A percentile compares a stretch with the other conserved stretches of the same genome.
Evolutionary conservation across 2,797 vertebrate species (phyloP).

Genomic region (Typhlichthys subterraneus): DNA sequence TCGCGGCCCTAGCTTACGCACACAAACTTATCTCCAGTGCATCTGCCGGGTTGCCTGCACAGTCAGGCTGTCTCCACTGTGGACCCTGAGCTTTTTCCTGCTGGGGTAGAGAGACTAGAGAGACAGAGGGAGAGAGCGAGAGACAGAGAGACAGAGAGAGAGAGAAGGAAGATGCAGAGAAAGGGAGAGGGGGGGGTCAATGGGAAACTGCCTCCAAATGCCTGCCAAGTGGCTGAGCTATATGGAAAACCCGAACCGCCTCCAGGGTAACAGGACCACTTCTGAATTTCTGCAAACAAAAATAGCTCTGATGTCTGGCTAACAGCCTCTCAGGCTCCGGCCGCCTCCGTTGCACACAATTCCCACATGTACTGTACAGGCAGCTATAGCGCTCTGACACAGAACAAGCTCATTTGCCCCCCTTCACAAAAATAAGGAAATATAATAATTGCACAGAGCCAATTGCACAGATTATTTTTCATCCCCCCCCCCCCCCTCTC

Average conservation of each 20-base stretch:
- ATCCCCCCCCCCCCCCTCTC: constrained; percentile 30
- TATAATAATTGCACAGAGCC: constrained; percentile 64
- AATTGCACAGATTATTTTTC: constrained; percentile 67
- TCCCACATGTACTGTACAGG: constrained; percentile 56
- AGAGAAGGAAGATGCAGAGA: constrained; percentile 15
- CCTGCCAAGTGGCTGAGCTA: constrained; percentile 84
- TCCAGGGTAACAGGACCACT: constrained; percentile 77
- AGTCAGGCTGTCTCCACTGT: constrained; percentile 96
- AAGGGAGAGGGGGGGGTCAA: constrained; percentile 13
- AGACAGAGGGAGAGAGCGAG: constrained; percentile 33
- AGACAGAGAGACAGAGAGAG: constrained; percentile 4
- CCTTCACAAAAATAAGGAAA: background rate
- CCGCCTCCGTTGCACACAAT: constrained; percentile 63
- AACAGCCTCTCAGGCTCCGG: constrained; percentile 59
- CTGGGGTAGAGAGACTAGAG: constrained; percentile 62
- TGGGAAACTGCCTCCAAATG: constrained; percentile 75
- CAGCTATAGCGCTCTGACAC: constrained; percentile 67
- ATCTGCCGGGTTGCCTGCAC: constrained; percentile 93
- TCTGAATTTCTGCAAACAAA: constrained; percentile 78
- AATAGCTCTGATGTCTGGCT: constrained; percentile 74
- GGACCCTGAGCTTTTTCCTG: constrained; percentile 91
- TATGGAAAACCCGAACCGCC: constrained; percentile 84
- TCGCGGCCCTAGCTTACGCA: constrained; percentile 94
- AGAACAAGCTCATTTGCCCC: constrained; percentile 48
- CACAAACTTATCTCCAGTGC: constrained; percentile 98